phyloP scores from a whole-genome alignment of 1,140 invertebrate genomes.

The Drosophila arawakana region DNA sequence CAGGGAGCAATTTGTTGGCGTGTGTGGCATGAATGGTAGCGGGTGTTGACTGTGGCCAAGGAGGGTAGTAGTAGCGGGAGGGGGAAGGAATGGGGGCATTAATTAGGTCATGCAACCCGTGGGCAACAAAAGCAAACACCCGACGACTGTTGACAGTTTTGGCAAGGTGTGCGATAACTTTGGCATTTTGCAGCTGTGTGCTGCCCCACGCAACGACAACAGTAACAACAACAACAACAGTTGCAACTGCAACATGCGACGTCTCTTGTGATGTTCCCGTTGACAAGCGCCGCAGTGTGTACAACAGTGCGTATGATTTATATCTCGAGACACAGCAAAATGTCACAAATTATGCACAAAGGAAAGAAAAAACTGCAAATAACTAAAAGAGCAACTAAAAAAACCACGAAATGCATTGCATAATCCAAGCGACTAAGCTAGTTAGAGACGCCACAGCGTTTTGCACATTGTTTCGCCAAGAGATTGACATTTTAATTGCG shows the following conservation, averaged over 20 bases:
- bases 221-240: constrained; percentile 1
- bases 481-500: constrained; percentile 77
- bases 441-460: constrained; percentile 14
- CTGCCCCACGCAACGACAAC: constrained; percentile 37
- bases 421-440: constrained; percentile 10
- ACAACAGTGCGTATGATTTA: constrained; percentile 75
- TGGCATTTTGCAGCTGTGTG: constrained; percentile 52
- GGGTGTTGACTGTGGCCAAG: background rate
- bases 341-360: constrained; percentile 57
- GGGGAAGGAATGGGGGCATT: constrained; percentile 33
- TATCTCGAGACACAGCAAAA: constrained; percentile 52
- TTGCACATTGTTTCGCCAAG: constrained; percentile 55
- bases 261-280: constrained; percentile 20
- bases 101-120: constrained; percentile 67
- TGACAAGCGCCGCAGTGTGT: constrained; percentile 36
- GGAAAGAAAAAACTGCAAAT: background rate
- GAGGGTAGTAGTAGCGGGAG: background rate
- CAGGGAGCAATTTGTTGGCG: constrained; percentile 14
- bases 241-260: constrained; percentile 1
- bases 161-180: constrained; percentile 55
- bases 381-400: constrained; percentile 9
- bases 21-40: constrained; percentile 8
- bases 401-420: constrained; percentile 55
- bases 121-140: constrained; percentile 31
- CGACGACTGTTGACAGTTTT: constrained; percentile 43